Evolutionary conservation across 2,797 vertebrate genomes (phyloP), one percentile per base, ranked within the genome.

Genomic region (Ambastaia sidthimunki): DNA sequence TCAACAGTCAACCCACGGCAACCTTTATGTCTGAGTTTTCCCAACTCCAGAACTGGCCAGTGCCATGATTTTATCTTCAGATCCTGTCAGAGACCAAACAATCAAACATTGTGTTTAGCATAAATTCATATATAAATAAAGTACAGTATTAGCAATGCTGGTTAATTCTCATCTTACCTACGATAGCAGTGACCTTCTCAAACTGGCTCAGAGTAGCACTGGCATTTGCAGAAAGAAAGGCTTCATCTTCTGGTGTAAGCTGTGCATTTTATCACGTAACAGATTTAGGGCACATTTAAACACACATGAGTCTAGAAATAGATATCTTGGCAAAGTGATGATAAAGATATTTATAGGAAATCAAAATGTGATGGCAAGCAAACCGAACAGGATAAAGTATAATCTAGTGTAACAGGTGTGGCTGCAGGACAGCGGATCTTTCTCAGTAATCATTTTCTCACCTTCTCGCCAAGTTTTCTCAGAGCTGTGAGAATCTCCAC

Each of bases 1-100:
- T 66, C 12, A 31, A 65, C 12, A 54, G 10, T 13, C 23, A 72
- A 41, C 31, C n/a, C 31, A n/a, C 63, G 10, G 44, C 15, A 63
- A 72, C 59, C 57, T 83, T 93, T 94, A 97, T 13, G 93, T 92
- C 59, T 96, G 95, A 47, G 92, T 92, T 88, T 97, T 98, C 84
- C 91, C 95, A 85, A 99, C 96, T 82, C 96, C 96, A 85, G 95
- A 95, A 89, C 95, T 97, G 34, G 97, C 98, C 86, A 99, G 92
- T 86, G 98, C 98, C 91, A 99, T 89, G 80, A 99, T 96, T 89
- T 99, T 99, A 90, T 98, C 97, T 90, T 96, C 98, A 4, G 96
- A 97, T 25, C 97, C 98, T 99, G 78, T 15, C 28, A 63, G 2
- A 0, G 80, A 78, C 80, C 76, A 80, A 47, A 16, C 6, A 19